Conservation (phyloP, 2,888 invertebrate genomes). For the Drosophila prostipennis region DNA sequence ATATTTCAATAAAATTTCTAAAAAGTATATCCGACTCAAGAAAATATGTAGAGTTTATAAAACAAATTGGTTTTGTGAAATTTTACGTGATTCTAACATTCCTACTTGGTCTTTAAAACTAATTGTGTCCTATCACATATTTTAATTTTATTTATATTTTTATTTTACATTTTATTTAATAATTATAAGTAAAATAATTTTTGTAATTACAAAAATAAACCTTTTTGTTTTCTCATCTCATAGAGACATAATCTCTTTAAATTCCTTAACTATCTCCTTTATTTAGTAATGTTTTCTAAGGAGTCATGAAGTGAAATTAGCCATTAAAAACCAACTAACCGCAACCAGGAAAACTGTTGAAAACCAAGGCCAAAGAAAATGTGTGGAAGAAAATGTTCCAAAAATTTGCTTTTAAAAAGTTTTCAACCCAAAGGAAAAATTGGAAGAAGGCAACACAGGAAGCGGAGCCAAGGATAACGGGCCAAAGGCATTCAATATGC, state of each 20-base stretch:
- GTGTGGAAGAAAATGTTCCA: slow-evolving; percentile 36
- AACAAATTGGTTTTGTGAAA: too few relatives aligned
- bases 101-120: too few relatives aligned
- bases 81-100: too few relatives aligned
- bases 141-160: too few relatives aligned
- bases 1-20: too few relatives aligned
- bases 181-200: too few relatives aligned
- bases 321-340: slow-evolving; percentile 52
- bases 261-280: not conserved
- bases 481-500: slow-evolving; percentile 72
- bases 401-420: slow-evolving; percentile 65
- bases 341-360: slow-evolving; percentile 26
- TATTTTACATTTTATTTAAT: too few relatives aligned
- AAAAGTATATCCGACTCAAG: too few relatives aligned
- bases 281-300: slow-evolving; percentile 33
- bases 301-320: slow-evolving; percentile 44
- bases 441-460: slow-evolving; percentile 2
- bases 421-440: slow-evolving; percentile 32
- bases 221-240: too few relatives aligned
- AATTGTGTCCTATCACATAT: too few relatives aligned
- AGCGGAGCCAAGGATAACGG: slow-evolving; percentile 18
- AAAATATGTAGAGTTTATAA: too few relatives aligned
- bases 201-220: too few relatives aligned
- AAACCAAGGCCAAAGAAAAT: slow-evolving; percentile 6
- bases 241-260: not conserved